These are phyloP conservation scores for Prorops nasuta DNA, from an alignment of 1,140 invertebrate species.

Conservation along the genomic window DNA sequence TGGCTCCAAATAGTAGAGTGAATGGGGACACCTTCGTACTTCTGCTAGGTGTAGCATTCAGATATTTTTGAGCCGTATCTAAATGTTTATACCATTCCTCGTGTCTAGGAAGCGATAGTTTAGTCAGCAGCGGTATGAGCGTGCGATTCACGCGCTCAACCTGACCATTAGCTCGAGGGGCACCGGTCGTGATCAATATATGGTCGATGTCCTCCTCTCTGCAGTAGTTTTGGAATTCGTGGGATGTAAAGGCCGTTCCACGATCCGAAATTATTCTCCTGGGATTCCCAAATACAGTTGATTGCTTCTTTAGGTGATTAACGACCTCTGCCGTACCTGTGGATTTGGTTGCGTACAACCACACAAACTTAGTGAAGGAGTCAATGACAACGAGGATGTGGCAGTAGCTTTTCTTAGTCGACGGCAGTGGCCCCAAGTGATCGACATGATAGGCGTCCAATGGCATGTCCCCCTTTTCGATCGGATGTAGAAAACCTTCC, in stretches of 20 bases:
- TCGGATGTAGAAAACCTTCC: background rate
- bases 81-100: background rate
- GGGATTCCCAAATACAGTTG: background rate
- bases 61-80: background rate
- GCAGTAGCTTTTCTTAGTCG: background rate
- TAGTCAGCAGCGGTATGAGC: background rate
- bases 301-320: background rate
- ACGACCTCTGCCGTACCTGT: background rate
- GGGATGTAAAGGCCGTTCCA: background rate
- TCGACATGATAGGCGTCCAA: conserved; percentile 2
- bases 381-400: background rate
- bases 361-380: background rate
- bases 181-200: background rate
- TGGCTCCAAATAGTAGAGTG: background rate
- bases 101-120: background rate
- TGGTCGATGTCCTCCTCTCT: background rate
- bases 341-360: background rate
- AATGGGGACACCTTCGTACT: background rate
- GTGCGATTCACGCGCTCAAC: background rate
- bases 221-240: background rate
- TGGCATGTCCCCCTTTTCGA: background rate
- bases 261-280: background rate
- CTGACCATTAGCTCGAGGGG: background rate
- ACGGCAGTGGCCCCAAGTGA: background rate
- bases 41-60: background rate